Evolutionary conservation across 2,797 vertebrate genomes (phyloP), one percentile per base, ranked within the genome.

Genomic region (Phrynocephalus vlangalii): DNA sequence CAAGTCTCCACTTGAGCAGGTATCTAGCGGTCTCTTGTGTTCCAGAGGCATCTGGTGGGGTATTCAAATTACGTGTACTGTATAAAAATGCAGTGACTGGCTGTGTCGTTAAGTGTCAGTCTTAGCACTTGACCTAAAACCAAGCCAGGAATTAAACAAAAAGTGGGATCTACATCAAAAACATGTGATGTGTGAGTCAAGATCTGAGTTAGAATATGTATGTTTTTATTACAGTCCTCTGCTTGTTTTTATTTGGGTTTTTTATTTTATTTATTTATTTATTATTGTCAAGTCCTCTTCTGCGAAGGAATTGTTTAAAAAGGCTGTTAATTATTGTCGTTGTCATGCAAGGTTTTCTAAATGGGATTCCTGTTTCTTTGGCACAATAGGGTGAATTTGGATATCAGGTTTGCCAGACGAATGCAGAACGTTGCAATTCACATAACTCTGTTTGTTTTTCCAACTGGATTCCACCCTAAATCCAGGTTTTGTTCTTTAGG

Each of bases 331-430:
- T 73, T 44, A 44, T 44, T 44, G 38, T 44, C 38, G 1, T 44
- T 44, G 38, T 5, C 38, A 44, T 44, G 38, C 38, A 30, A 33
- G 26, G 48, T 44, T 81, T 52, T 28, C 48, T 73, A 63, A 28
- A 63, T 66, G 38, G 68, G 1, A 48, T 48, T 73, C 60, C 52
- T 48, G 22, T 56, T 56, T 86, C 15, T 24, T 76, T 70, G 72
- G 70, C 77, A 63, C n/a, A 28, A 30, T 52, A 63, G 18, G 30
- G 30, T 60, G 78, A 86, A 60, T 80, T 8, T 86, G 48, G 52
- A 66, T 81, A 86, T 63, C 26, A 63, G 67, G 68, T n/a, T 73
- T 80, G 85, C 33, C 48, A 73, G 38, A 84, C 16, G 11, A 75
- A 56, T 26, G 13, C 52, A 11, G 44, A 38, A 20, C 33, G 16